Base-by-base conservation (phyloP, 2,888 invertebrate species). In the Gastrophysa polygoni region DNA sequence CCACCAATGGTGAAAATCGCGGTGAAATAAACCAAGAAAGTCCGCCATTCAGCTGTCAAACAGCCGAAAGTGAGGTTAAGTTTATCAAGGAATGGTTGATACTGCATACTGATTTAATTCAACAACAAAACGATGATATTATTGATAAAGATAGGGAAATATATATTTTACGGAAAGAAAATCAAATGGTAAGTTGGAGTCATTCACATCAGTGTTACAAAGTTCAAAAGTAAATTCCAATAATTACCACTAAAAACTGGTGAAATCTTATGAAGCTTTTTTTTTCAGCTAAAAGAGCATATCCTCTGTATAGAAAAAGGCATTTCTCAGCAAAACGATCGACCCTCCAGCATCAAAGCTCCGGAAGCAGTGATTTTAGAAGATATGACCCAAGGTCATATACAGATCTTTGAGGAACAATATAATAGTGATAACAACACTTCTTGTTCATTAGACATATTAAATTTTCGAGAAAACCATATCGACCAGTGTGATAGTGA, bases 121-220 rank as follows among this genome's bases (percentile, higher is more conserved):
- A 95, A 80, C 93, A 94, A 81, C 95, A 95, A 82, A 92, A 92
- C 75, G 93, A 95, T 76, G 88, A 91, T 73, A 86, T 95, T 68
- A 85, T 88, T 70, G 89, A 89, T 71, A 92, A 91, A 81, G 94
- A 95, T 73, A 92, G 91, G 78, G 84, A 89, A 56, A 86, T 92
- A 68, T 87, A 88, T 61, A 85, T 87, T 57, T 82, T 93, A 32
- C 87, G 87, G 76, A 87, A 89, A 73, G 94, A 95, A 82, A 91
- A 92, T 83, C 90, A 91, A 79, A 86, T 88, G 80, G 90, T 95
- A 84, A 85, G 86, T 75, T 48, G 6, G 20, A 32, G 32, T 24
- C 24, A 28, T 38, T 21, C 28, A 38, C 24, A 43, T 48, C 24
- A 11, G 16, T 32, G n/a, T 38, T 14, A n/a, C 3, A 11, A 38